Conservation (phyloP, 1,140 invertebrate species). For the Drosophila orena region DNA sequence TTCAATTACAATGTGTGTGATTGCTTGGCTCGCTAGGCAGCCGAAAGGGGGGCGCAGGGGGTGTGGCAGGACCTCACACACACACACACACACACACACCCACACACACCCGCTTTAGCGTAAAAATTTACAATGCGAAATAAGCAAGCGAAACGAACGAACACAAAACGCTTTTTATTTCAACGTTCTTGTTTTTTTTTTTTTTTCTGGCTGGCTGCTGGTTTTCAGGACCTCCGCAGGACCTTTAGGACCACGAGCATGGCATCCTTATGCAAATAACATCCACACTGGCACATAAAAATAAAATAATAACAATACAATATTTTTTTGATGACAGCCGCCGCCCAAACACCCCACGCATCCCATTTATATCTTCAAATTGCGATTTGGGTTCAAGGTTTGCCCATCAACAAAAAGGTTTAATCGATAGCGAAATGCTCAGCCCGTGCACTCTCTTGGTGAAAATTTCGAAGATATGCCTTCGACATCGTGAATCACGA, state of each 20-base stretch:
- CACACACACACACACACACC: constrained; percentile 20
- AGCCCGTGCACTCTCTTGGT: constrained; percentile 48
- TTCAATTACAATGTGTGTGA: constrained; percentile 85
- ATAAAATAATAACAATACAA: constrained; percentile 84
- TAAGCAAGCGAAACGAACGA: constrained; percentile 76
- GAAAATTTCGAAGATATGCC: constrained; percentile 66
- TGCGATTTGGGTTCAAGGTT: constrained; percentile 42
- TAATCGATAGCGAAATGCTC: constrained; percentile 58
- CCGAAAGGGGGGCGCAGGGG: constrained; percentile 14
- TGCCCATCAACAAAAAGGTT: constrained; percentile 77
- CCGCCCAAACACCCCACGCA: background rate
- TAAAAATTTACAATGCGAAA: constrained; percentile 83
- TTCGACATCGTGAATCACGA: constrained; percentile 45
- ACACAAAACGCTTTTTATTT: constrained; percentile 61
- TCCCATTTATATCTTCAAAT: constrained; percentile 4
- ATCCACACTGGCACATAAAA: constrained; percentile 69
- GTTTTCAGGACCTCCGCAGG: constrained; percentile 44
- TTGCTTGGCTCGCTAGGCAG: constrained; percentile 64
- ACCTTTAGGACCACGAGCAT: constrained; percentile 43
- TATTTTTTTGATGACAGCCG: constrained; percentile 82
- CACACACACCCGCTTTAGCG: constrained; percentile 45
- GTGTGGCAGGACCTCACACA: constrained; percentile 29
- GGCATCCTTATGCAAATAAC: constrained; percentile 80
- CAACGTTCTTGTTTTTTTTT: constrained; percentile 15
- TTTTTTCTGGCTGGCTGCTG: constrained; percentile 43